Percentiles rank a stretch among this genome's conserved stretches.
phyloP scores from a whole-genome alignment of 2,113 vertebrate genomes.

The Podarcis cretensis region DNA sequence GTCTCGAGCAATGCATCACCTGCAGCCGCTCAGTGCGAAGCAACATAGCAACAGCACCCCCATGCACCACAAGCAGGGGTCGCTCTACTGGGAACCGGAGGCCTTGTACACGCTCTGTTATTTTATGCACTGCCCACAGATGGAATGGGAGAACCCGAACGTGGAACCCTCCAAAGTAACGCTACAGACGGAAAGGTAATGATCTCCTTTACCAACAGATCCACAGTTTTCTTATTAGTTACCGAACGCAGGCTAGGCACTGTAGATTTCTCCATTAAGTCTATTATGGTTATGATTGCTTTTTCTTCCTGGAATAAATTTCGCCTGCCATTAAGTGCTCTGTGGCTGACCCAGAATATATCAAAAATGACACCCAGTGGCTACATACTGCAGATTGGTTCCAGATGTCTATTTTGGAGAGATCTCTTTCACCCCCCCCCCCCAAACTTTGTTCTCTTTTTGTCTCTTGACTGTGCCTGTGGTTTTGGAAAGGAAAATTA shows the following conservation, averaged over 20 bases:
- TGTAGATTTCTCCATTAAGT: conserved; percentile 27
- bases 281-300: conserved; percentile 50
- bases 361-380: conserved; percentile 76
- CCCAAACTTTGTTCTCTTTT: conserved; percentile 38
- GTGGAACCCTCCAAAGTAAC: conserved; percentile 95
- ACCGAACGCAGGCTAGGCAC: conserved; percentile 14
- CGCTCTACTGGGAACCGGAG: conserved; percentile 93
- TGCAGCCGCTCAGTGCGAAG: conserved; percentile 92
- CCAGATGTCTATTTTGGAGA: conserved; percentile 69
- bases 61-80: conserved; percentile 86
- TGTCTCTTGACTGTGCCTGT: conserved; percentile 62
- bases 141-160: conserved; percentile 99
- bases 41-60: conserved; percentile 90
- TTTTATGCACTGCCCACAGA: conserved; percentile 99
- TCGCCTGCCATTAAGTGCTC: conserved; percentile 28
- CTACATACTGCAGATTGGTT: conserved; percentile 68
- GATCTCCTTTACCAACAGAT: conserved; percentile 29
- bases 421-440: conserved; percentile 55
- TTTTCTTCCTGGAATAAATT: conserved; percentile 50
- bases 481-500: conserved; percentile 73
- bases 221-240: conserved; percentile 54
- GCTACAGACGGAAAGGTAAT: conserved; percentile 94
- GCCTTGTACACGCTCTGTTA: conserved; percentile 97
- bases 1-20: conserved; percentile 94
- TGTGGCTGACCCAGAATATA: conserved; percentile 64